These are phyloP conservation scores for Drosophila cognata DNA, from an alignment of 2,888 invertebrate genomes.

Conservation along the genomic window DNA sequence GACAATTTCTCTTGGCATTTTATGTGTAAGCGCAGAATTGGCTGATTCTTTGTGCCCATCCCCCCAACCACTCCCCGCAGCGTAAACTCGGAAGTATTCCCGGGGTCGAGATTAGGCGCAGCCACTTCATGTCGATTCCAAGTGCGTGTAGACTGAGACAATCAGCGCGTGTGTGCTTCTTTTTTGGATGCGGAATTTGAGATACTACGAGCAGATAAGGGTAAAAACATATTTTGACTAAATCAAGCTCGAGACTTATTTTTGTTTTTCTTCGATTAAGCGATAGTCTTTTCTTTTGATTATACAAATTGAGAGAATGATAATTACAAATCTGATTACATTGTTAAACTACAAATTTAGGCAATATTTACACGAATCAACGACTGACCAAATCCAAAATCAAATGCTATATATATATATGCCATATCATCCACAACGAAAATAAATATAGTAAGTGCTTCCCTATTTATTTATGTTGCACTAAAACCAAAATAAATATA, in stretches of 20 bases:
- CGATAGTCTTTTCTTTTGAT: constrained; percentile 21
- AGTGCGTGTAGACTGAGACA: constrained; percentile 11
- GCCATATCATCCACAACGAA: constrained; percentile 40
- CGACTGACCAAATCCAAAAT: constrained; percentile 25
- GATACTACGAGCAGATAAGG: constrained; percentile 4
- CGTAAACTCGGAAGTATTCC: constrained; percentile 10
- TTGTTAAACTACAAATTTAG: constrained; percentile 1
- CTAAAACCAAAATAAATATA: constrained; percentile 73
- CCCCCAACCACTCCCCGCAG: not conserved
- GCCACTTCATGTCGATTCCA: constrained; percentile 12
- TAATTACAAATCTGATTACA: not conserved
- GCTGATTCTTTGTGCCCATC: not conserved
- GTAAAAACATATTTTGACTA: not conserved
- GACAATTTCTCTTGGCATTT: not conserved
- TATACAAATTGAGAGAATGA: not conserved
- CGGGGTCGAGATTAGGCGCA: constrained; percentile 36
- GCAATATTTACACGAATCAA: constrained; percentile 22
- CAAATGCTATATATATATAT: constrained; percentile 26
- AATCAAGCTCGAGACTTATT: not conserved
- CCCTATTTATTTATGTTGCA: constrained; percentile 73
- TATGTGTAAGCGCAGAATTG: not conserved
- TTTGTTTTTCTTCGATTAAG: not conserved
- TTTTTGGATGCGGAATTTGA: constrained; percentile 10
- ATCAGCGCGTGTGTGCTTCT: constrained; percentile 18
- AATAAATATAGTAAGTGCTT: constrained; percentile 62